A percentile compares a stretch with the other conserved stretches of the same genome.
Conservation (phyloP, 53 echinoderm and acorn worm species). For the Actinopyga echinites region DNA sequence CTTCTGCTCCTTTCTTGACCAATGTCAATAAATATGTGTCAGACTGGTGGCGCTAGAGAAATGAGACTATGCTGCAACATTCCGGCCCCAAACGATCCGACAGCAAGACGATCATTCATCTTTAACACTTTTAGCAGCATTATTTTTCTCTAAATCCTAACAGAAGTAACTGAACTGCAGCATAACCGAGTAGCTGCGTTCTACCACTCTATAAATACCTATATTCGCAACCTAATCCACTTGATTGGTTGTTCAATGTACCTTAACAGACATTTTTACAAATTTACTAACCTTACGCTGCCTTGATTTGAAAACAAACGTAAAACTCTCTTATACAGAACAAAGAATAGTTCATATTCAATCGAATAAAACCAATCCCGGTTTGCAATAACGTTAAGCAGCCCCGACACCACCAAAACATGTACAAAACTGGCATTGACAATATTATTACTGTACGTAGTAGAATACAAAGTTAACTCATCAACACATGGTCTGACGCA, state of each 20-base stretch:
- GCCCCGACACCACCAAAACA: too few species aligned
- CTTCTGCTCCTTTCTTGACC: not conserved
- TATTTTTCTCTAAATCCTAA: not conserved
- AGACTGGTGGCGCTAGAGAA: too few species aligned
- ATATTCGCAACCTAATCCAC: too few species aligned
- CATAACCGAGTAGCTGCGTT: not conserved
- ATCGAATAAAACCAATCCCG: too few species aligned
- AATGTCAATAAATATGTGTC: not conserved
- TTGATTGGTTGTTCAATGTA: too few species aligned
- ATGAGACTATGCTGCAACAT: slow-evolving; percentile 4
- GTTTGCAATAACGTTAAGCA: too few species aligned
- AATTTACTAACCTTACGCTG: too few species aligned
- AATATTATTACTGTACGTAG: not conserved
- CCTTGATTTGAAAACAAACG: too few species aligned
- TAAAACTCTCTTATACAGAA: too few species aligned
- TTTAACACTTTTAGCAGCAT: not conserved
- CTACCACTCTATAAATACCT: not conserved
- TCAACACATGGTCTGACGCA: not conserved
- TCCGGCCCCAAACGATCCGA: slow-evolving; percentile 33
- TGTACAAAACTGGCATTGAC: not conserved
- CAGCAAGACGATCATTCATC: slow-evolving; percentile 24
- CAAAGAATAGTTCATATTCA: too few species aligned
- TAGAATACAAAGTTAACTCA: not conserved
- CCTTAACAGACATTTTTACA: too few species aligned
- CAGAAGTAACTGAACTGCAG: not conserved